Evolutionary conservation across 2,113 vertebrate genomes (phyloP).

Genomic region (Paracanthobrama guichenoti): DNA sequence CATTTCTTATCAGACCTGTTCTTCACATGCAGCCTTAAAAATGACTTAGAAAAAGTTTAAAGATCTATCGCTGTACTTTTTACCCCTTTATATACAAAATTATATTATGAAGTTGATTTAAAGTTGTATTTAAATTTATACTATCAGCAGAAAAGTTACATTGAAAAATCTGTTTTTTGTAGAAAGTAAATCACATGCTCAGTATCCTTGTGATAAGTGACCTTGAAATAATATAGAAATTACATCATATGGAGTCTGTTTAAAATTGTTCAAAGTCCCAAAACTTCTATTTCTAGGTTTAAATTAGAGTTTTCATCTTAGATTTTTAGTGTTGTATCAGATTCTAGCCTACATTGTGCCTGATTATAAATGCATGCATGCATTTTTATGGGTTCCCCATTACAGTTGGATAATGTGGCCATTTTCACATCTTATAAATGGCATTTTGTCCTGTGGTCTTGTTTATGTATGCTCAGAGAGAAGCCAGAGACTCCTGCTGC

Average conservation of each 20-base stretch:
- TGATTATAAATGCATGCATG: neutral
- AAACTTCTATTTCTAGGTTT: no score
- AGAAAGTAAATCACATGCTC: neutral
- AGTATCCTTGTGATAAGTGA: neutral
- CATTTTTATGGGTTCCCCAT: neutral
- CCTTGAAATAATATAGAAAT: neutral
- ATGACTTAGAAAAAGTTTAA: neutral
- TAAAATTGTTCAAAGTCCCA: neutral
- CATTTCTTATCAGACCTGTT: neutral
- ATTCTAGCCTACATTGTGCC: neutral
- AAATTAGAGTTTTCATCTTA: no score
- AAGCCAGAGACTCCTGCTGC: slow-evolving; percentile 80
- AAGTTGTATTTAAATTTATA: neutral
- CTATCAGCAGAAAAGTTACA: neutral
- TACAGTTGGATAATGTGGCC: neutral
- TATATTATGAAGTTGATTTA: neutral
- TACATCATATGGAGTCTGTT: neutral
- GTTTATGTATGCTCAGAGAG: slow-evolving; percentile 72
- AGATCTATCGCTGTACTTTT: neutral
- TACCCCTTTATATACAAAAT: neutral
- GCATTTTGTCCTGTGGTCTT: slow-evolving; percentile 39
- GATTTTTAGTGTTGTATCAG: no score
- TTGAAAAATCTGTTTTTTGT: neutral
- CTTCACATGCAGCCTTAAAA: neutral
- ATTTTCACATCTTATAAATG: slow-evolving; percentile 34